Base-by-base conservation (phyloP, 2,888 invertebrate species). In the Yponomeuta evonymella region DNA sequence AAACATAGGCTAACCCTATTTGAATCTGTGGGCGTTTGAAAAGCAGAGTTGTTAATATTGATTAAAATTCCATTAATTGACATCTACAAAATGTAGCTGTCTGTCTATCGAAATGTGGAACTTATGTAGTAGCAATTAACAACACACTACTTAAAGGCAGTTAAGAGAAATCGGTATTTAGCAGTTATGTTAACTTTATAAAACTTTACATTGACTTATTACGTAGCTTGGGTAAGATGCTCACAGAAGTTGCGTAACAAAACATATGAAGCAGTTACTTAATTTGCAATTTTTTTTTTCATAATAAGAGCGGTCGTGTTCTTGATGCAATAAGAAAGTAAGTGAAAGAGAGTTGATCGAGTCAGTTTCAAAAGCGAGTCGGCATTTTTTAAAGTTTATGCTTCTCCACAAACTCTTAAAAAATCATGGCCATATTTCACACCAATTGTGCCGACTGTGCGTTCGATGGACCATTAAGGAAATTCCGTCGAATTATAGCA, bases 401-500 rank as follows among this genome's bases (percentile, higher is more conserved):
- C 8, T 43, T 43, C 43, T 43, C 43, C 43, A 58, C 15, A 10
- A 15, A 58, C 51, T 58, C 15, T 58, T 15, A 2, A 15, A 58
- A 15, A 15, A 58, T 12, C 15, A 4, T 58, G 15, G 15, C 15
- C 51, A 58, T 15, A 4, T 58, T 58, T 58, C 2, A 58, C 15
- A 15, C 8, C 51, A 15, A 15, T 15, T 58, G 51, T 58, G 15
- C 15, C 51, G 15, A 15, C 51, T 5, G 15, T 58, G 51, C 12
- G 51, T 58, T 58, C 15, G 1, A 58, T 58, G 2, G 43, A 68
- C 30, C 48, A 51, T 68, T 68, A 68, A 58, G 10, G n/a, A 30
- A 67, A 51, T 58, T 30, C 51, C 48, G 23, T 65, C 65, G 15
- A 58, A 58, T 58, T 58, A 58, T 58, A 51, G 48, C 29, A 51